Evolutionary conservation across 2,888 invertebrate genomes (phyloP).

Genomic region (Scaptodrosophila latifasciaeformis): DNA sequence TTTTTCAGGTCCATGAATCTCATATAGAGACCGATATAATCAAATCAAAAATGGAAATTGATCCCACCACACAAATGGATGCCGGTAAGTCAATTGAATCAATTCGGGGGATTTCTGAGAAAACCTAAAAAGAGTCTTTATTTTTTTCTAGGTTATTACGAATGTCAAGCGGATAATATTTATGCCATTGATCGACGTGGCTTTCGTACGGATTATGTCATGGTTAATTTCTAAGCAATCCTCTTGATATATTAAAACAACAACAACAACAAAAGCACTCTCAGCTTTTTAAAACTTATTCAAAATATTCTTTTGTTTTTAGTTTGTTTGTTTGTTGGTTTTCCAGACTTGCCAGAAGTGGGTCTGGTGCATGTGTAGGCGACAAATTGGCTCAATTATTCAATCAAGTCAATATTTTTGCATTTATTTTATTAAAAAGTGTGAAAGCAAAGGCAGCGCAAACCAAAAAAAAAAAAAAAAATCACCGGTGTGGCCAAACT

Average conservation of each 20-base stretch:
- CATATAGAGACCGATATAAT: conserved; percentile 86
- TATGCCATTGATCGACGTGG: conserved; percentile 92
- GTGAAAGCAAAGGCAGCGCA: conserved; percentile 49
- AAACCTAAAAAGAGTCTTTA: background rate
- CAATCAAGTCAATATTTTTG: conserved; percentile 70
- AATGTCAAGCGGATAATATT: conserved; percentile 95
- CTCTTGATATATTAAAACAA: background rate
- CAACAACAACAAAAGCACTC: no score
- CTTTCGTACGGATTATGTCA: conserved; percentile 88
- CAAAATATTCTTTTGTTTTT: conserved; percentile 31
- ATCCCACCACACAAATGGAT: conserved; percentile 96
- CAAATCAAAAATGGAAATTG: conserved; percentile 95
- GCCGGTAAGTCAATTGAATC: conserved; percentile 78
- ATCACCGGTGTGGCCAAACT: no score
- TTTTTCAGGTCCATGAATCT: conserved; percentile 89
- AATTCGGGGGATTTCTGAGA: no score
- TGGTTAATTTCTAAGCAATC: conserved; percentile 72
- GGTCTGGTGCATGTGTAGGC: conserved; percentile 29
- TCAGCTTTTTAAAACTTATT: background rate
- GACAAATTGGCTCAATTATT: conserved; percentile 73
- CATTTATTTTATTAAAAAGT: conserved; percentile 69
- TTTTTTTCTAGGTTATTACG: conserved; percentile 79
- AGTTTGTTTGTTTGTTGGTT: no score
- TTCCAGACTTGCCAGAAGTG: no score
- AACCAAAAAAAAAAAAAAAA: no score